These are phyloP conservation scores for Rhodinocichla rosea DNA, from an alignment of 2,113 vertebrate genomes.

Conservation along the genomic window DNA sequence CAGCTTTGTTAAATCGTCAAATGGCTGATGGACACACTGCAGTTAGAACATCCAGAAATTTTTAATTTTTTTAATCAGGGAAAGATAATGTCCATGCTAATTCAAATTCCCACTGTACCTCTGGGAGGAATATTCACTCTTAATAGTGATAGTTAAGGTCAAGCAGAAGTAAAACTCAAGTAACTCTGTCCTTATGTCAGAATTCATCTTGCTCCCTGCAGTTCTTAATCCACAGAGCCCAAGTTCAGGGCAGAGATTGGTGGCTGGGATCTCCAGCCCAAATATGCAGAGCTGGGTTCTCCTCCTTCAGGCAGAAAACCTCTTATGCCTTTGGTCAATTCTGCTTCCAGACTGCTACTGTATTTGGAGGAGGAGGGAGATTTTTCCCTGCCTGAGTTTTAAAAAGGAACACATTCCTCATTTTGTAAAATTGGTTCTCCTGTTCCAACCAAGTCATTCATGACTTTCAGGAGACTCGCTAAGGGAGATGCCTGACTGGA, in stretches of 20 bases:
- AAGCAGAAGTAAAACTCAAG: background rate
- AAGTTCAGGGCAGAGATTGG: background rate
- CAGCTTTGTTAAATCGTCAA: background rate
- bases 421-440: background rate
- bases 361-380: background rate
- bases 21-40: background rate
- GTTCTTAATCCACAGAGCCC: background rate
- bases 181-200: background rate
- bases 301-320: background rate
- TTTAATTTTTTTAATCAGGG: background rate
- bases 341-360: background rate
- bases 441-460: background rate
- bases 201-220: background rate
- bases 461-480: background rate
- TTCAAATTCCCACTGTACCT: background rate
- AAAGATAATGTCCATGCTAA: background rate
- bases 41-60: background rate
- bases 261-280: background rate
- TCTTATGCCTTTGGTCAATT: background rate
- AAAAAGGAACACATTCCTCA: background rate
- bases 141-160: background rate
- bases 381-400: background rate
- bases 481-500: background rate
- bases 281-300: background rate
- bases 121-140: background rate